phyloP scores from a whole-genome alignment of 2,888 invertebrate genomes.

The Yponomeuta evonymella region DNA sequence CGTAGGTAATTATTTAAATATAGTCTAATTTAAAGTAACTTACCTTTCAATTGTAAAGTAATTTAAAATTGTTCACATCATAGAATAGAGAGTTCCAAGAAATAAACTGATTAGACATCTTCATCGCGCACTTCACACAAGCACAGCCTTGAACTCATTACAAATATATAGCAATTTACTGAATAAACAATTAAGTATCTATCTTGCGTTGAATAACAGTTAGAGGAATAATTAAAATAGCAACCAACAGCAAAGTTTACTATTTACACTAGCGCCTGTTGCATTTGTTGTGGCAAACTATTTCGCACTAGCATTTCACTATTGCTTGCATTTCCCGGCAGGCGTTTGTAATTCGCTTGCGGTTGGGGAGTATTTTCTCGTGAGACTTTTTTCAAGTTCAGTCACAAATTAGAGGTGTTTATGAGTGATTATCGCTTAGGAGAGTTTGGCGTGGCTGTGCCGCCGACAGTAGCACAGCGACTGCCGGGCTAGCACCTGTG shows the following conservation, averaged over 20 bases:
- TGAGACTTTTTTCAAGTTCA: conserved; percentile 7
- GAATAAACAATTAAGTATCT: conserved; percentile 17
- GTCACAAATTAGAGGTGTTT: background rate
- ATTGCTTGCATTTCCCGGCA: conserved; percentile 32
- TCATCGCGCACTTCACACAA: conserved; percentile 18
- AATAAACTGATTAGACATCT: background rate
- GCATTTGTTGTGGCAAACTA: conserved; percentile 42
- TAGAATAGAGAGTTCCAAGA: background rate
- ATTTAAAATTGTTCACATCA: no score
- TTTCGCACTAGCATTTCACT: background rate
- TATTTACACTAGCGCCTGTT: conserved; percentile 54
- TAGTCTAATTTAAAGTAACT: no score
- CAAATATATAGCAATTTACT: conserved; percentile 33
- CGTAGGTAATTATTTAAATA: no score
- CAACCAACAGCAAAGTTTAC: conserved; percentile 38
- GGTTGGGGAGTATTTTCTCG: conserved; percentile 28
- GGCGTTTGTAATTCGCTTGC: conserved; percentile 31
- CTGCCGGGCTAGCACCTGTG: conserved; percentile 72
- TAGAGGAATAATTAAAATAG: background rate
- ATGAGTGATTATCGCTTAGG: background rate
- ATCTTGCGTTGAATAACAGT: background rate
- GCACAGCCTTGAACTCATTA: conserved; percentile 20
- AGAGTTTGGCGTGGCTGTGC: conserved; percentile 30
- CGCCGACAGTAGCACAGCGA: conserved; percentile 45
- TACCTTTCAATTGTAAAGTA: no score